A percentile compares a stretch with the other conserved stretches of the same genome.
These are phyloP conservation scores for Eupsilia transversa DNA, from an alignment of 2,888 invertebrate species.

Conservation along the genomic window DNA sequence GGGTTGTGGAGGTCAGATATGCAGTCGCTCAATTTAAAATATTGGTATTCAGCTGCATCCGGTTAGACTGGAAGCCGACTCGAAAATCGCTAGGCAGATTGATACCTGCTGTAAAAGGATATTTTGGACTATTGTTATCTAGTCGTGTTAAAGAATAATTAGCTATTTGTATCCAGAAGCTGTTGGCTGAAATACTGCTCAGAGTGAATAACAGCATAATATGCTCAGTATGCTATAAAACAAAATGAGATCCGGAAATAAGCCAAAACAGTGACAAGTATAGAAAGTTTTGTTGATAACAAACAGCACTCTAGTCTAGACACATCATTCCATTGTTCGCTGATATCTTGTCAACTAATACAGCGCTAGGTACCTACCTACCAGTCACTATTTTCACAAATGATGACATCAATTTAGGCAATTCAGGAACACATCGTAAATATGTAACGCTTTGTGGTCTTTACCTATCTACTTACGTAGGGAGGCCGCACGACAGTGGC, in stretches of 20 bases:
- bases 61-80: too few relatives aligned
- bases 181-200: background rate
- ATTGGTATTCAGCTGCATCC: too few relatives aligned
- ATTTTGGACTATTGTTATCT: too few relatives aligned
- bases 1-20: too few relatives aligned
- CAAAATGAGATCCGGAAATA: slow-evolving; percentile 1
- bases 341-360: background rate
- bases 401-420: background rate
- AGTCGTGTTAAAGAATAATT: background rate
- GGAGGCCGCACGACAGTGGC: background rate
- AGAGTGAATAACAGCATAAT: too few relatives aligned
- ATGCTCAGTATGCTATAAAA: background rate
- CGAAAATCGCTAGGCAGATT: too few relatives aligned
- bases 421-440: background rate
- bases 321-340: background rate
- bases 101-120: too few relatives aligned
- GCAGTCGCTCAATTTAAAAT: too few relatives aligned
- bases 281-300: background rate
- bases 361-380: too few relatives aligned
- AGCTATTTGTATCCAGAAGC: background rate
- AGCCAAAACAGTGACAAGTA: background rate
- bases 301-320: background rate
- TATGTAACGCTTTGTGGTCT: background rate
- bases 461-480: background rate
- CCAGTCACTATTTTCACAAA: slow-evolving; percentile 1